A percentile compares a stretch with the other conserved stretches of the same genome.
Conservation (phyloP, 2,888 invertebrate genomes). For the Sisyra terminalis region DNA sequence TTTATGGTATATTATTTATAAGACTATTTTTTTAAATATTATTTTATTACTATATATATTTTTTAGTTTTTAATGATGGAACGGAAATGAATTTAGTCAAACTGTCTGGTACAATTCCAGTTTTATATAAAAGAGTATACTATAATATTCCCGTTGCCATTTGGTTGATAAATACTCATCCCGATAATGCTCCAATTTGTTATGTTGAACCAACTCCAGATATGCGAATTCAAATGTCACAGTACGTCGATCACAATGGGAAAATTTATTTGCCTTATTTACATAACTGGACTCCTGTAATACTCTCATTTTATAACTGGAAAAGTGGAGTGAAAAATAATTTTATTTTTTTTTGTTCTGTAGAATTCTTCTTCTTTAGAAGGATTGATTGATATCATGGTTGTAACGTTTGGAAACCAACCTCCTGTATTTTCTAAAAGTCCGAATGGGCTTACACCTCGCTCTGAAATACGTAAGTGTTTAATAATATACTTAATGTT, state of each 20-base stretch:
- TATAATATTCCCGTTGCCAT: constrained; percentile 96
- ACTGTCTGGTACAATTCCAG: constrained; percentile 84
- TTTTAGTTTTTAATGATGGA: constrained; percentile 77
- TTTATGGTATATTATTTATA: no score
- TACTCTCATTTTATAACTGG: constrained; percentile 4
- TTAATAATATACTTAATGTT: constrained; percentile 9
- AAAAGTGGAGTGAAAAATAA: constrained; percentile 4
- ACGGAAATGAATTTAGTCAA: constrained; percentile 62
- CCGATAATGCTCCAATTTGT: constrained; percentile 88
- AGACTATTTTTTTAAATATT: constrained; percentile 3
- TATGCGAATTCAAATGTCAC: constrained; percentile 91
- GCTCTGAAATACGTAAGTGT: constrained; percentile 33
- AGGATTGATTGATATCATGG: constrained; percentile 81
- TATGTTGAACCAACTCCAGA: constrained; percentile 87
- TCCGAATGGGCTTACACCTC: constrained; percentile 29
- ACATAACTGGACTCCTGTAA: constrained; percentile 78
- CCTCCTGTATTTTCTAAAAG: constrained; percentile 83
- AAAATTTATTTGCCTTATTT: constrained; percentile 93
- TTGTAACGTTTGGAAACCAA: constrained; percentile 81
- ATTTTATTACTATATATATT: constrained; percentile 6
- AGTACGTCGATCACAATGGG: constrained; percentile 88
- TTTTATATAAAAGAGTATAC: constrained; percentile 66
- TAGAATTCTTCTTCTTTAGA: constrained; percentile 69
- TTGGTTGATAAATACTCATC: constrained; percentile 95
- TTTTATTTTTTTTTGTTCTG: constrained; percentile 14